Base-by-base conservation (phyloP, 2,113 vertebrate species). In the Notothenia rossii region DNA sequence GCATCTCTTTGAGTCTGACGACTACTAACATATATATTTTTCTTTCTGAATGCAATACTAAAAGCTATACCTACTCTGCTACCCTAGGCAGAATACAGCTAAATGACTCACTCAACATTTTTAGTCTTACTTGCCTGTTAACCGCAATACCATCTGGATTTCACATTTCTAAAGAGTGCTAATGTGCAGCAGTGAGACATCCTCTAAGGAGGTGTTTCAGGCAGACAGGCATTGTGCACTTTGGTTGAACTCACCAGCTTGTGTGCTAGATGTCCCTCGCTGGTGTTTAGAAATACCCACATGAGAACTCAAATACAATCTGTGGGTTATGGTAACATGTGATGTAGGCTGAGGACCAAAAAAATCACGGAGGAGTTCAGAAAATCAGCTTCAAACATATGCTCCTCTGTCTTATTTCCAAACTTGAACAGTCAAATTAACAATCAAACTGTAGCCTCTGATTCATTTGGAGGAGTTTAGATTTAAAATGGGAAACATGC, bases 81-180 rank as follows among this genome's bases (percentile, higher is more conserved):
- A 65, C 55, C 49, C 14, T 17, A 62, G 67, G 43, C 49, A 69
- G 43, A 15, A 80, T 78, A 46, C 43, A 72, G 46, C 56, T 84
- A 63, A 71, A 15, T 43, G 70, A 83, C 50, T 82, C 36, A 62
- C 36, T 29, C 50, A 54, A 22, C 22, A 22, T 22, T 59, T 74
- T 83, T 54, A 67, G 62, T 76, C 75, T 74, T 18, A 66, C 36
- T 29, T 68, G 20, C 65, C 59, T 43, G 49, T 66, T 77, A 74
- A 64, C 62, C 56, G 59, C 54, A 81, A 58, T 68, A 54, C 36
- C 74, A 63, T 77, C 22, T 75, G 69, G 72, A 59, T 84, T 80
- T 80, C 61, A 54, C 49, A 56, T 72, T 79, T 77, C 29, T 63
- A 63, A 15, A 73, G 36, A 75, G 14, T 25, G 65, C 25, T 66